Conservation (phyloP, 1,140 invertebrate species). For the Diorhabda carinulata region DNA sequence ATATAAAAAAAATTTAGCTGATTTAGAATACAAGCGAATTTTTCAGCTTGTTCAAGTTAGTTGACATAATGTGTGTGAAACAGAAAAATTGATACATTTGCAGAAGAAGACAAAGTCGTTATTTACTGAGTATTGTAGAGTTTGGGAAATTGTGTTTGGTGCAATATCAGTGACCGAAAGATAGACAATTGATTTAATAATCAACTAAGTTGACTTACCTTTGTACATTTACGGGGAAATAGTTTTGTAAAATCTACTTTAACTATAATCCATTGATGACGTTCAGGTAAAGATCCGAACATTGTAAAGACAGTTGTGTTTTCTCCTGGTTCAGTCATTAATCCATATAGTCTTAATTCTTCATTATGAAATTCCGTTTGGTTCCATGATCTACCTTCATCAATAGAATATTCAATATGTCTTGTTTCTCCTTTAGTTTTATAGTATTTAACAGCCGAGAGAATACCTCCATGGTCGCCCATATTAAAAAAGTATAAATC, state of each 20-base stretch:
- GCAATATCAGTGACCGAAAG: too few relatives aligned
- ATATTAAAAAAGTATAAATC: constrained; percentile 85
- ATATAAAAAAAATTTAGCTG: too few relatives aligned
- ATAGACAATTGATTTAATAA: too few relatives aligned
- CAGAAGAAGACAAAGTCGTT: too few relatives aligned
- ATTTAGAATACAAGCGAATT: too few relatives aligned
- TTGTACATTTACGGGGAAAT: constrained; percentile 55
- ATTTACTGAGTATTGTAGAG: too few relatives aligned
- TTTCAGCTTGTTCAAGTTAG: too few relatives aligned
- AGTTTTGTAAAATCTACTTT: constrained; percentile 74
- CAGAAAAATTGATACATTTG: too few relatives aligned
- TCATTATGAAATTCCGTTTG: constrained; percentile 64
- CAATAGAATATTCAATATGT: constrained; percentile 76
- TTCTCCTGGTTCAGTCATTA: constrained; percentile 89
- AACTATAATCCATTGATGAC: constrained; percentile 83
- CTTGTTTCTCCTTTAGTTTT: constrained; percentile 69
- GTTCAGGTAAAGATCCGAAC: constrained; percentile 74
- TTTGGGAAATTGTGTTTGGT: too few relatives aligned
- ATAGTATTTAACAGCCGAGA: constrained; percentile 80
- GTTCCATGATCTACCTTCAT: constrained; percentile 81
- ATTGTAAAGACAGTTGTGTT: constrained; percentile 88
- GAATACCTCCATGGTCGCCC: constrained; percentile 84
- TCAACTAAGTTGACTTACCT: constrained; percentile 16
- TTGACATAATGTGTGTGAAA: too few relatives aligned
- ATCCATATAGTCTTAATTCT: constrained; percentile 73